Evolutionary conservation across 2,797 vertebrate genomes (phyloP), one percentile per base, ranked within the genome.

Genomic region (Mus minutoides): DNA sequence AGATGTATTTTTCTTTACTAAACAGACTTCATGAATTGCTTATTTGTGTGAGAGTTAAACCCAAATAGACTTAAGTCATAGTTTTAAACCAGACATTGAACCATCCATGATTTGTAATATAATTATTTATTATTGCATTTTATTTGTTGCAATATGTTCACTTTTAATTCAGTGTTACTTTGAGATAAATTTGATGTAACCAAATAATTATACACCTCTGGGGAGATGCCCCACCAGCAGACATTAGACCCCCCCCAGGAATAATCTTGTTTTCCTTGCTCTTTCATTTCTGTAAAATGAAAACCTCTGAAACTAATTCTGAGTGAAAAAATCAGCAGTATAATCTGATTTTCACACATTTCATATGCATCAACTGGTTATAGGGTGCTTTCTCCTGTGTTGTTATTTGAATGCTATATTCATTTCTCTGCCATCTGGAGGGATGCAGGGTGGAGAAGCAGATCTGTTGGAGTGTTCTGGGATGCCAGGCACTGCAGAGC

Each of bases 341-440:
- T 92, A 76, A 95, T 96, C 92, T 89, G 92, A 94, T 93, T 96
- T 97, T 97, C 97, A 97, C 96, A 97, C 92, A 46, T 97, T 96
- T 95, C 88, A 29, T 96, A 67, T 96, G 96, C 97, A 96, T 96
- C 96, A 94, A 16, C 94, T 89, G 83, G 88, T 83, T 97, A 58
- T 56, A 94, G 92, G 92, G 76, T 22, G 88, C 58, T 89, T 90
- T 95, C 88, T 94, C 79, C 96, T 96, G 90, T 92, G 94, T 87
- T 80, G 95, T 93, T 88, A 93, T 77, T 94, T 79, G 93, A 95
- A 88, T 94, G 90, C 96, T 96, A 71, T 94, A 94, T 98, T 94
- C 96, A 96, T 87, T 92, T 93, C 67, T 71, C 85, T 83, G 95
- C 96, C 97, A 95, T 97, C 96, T 97, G 95, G 97, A 95, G 58